These are phyloP conservation scores for Achlya flavicornis DNA, from an alignment of 2,888 invertebrate genomes.

Conservation along the genomic window DNA sequence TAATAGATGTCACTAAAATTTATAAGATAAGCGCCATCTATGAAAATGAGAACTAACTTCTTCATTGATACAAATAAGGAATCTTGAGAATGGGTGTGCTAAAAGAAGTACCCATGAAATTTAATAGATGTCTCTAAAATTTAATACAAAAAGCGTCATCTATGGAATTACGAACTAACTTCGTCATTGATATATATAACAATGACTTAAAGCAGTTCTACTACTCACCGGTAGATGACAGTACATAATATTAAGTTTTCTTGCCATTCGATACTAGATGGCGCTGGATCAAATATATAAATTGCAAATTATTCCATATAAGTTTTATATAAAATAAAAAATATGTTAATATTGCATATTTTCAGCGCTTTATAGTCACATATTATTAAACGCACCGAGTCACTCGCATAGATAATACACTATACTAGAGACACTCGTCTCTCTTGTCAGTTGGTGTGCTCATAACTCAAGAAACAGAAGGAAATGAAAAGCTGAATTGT, in stretches of 20 bases:
- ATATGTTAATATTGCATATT: too few relatives aligned
- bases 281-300: conserved; percentile 4
- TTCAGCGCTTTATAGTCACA: too few relatives aligned
- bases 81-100: too few relatives aligned
- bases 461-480: too few relatives aligned
- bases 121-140: background rate
- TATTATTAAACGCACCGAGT: too few relatives aligned
- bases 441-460: too few relatives aligned
- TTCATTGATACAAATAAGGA: background rate
- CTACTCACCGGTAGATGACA: conserved; percentile 25
- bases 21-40: conserved; percentile 20
- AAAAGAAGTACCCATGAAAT: background rate
- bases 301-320: background rate
- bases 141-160: conserved; percentile 18
- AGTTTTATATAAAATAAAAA: too few relatives aligned
- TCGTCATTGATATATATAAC: background rate
- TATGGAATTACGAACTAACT: background rate
- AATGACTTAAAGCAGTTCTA: conserved; percentile 8
- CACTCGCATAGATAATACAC: too few relatives aligned
- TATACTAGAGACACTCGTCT: too few relatives aligned
- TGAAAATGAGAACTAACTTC: background rate
- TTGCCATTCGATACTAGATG: conserved; percentile 30
- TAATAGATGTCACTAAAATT: conserved; percentile 4
- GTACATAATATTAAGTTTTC: conserved; percentile 1
- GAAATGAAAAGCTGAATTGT: too few relatives aligned